Conservation (phyloP, 2,888 invertebrate species). For the Acanthosepion lycidas region DNA sequence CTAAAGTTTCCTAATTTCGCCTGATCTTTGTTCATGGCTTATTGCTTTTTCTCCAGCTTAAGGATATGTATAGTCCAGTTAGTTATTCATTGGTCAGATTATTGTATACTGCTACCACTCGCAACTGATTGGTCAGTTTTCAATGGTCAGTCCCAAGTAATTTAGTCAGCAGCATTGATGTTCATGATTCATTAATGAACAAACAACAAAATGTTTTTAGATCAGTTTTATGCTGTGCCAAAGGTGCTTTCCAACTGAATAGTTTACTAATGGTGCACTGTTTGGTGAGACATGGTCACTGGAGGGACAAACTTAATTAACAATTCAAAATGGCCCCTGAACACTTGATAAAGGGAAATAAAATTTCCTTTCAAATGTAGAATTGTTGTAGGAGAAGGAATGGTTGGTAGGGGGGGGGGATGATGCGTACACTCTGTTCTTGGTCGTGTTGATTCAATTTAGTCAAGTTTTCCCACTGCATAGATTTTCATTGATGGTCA, state of each 20-base stretch:
- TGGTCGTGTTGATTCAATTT: background rate
- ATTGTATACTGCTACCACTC: background rate
- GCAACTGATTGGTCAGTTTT: background rate
- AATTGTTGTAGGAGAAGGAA: background rate
- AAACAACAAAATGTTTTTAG: background rate
- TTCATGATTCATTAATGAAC: background rate
- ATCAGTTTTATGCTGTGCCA: background rate
- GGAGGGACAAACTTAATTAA: slow-evolving; percentile 8
- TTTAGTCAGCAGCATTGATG: background rate
- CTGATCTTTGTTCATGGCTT: background rate
- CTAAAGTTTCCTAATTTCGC: background rate
- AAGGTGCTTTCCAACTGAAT: background rate
- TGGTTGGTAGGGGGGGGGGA: background rate
- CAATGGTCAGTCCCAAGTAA: background rate
- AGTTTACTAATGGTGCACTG: background rate
- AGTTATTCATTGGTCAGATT: background rate
- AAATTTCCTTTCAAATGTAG: background rate
- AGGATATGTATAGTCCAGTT: background rate
- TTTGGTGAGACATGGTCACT: background rate
- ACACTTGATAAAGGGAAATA: background rate
- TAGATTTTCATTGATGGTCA: background rate
- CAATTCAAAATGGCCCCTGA: background rate
- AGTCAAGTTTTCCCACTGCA: background rate
- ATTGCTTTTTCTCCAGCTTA: background rate
- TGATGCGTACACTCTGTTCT: background rate